Conservation (phyloP, 1,140 invertebrate species). For the Drosophila nigrodunni region DNA sequence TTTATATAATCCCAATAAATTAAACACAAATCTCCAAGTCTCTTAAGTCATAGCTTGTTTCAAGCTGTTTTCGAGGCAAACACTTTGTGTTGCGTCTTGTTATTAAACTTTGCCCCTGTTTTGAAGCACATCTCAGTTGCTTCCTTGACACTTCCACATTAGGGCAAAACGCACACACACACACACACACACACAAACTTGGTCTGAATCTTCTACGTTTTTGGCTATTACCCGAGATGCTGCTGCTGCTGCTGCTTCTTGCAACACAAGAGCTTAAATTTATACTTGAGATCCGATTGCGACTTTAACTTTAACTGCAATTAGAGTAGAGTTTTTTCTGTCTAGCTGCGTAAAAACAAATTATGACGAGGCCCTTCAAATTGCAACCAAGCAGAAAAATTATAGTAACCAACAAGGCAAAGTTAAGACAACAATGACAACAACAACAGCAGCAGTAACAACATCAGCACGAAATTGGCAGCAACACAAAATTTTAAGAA, state of each 20-base stretch:
- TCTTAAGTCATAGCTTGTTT: neutral
- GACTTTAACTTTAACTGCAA: constrained; percentile 53
- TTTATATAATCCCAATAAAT: no score
- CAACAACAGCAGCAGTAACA: constrained; percentile 45
- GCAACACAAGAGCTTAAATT: constrained; percentile 24
- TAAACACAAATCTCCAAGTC: neutral
- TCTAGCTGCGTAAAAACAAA: constrained; percentile 31
- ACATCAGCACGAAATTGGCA: constrained; percentile 10
- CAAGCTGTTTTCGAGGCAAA: constrained; percentile 1
- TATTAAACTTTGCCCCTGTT: constrained; percentile 17
- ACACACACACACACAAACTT: neutral
- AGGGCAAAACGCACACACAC: neutral
- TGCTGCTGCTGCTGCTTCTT: constrained; percentile 3
- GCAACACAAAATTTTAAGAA: constrained; percentile 42
- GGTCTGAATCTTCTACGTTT: constrained; percentile 1
- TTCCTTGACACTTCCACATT: constrained; percentile 37
- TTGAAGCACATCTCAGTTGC: neutral
- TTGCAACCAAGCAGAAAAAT: constrained; percentile 72
- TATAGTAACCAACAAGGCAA: constrained; percentile 59
- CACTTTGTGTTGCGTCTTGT: neutral
- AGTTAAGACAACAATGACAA: constrained; percentile 33
- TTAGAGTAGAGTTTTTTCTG: constrained; percentile 71
- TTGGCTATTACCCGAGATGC: constrained; percentile 11
- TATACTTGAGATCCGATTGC: constrained; percentile 11
- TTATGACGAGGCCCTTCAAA: constrained; percentile 80